Evolutionary conservation across 2,888 invertebrate genomes (phyloP).

Genomic region (Harpalus rufipes): DNA sequence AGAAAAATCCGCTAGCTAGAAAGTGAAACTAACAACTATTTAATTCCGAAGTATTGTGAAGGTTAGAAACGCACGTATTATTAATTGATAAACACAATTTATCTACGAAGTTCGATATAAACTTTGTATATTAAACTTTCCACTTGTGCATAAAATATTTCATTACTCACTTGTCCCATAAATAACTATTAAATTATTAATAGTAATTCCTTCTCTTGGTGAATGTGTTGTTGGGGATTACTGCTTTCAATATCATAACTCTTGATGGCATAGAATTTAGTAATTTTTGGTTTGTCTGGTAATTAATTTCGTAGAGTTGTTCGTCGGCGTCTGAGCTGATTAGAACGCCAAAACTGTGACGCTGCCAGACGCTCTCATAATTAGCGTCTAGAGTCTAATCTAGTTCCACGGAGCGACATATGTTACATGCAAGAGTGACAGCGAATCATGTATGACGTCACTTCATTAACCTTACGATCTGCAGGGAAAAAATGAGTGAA

Average conservation of each 20-base stretch:
- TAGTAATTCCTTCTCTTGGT: no score
- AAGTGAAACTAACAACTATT: no score
- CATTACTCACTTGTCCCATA: no score
- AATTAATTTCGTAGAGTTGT: conserved; percentile 24
- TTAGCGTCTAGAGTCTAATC: background rate
- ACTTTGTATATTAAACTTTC: no score
- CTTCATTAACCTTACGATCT: background rate
- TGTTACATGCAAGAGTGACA: background rate
- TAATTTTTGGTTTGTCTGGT: conserved; percentile 46
- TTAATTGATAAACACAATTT: no score
- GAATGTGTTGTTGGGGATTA: background rate
- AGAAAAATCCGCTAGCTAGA: no score
- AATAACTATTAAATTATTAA: no score
- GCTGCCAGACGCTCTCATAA: background rate
- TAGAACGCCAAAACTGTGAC: background rate
- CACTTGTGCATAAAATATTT: no score
- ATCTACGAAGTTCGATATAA: no score
- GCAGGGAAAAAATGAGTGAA: background rate
- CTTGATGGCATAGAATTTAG: conserved; percentile 14
- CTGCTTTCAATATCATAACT: conserved; percentile 3
- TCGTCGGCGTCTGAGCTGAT: background rate
- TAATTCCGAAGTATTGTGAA: no score
- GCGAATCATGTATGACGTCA: background rate
- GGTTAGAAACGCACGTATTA: no score
- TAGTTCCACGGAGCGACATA: background rate